Percentiles rank a stretch among this genome's conserved stretches.
Conservation (phyloP, 2,797 vertebrate genomes). For the Peromyscus melanophrys region DNA sequence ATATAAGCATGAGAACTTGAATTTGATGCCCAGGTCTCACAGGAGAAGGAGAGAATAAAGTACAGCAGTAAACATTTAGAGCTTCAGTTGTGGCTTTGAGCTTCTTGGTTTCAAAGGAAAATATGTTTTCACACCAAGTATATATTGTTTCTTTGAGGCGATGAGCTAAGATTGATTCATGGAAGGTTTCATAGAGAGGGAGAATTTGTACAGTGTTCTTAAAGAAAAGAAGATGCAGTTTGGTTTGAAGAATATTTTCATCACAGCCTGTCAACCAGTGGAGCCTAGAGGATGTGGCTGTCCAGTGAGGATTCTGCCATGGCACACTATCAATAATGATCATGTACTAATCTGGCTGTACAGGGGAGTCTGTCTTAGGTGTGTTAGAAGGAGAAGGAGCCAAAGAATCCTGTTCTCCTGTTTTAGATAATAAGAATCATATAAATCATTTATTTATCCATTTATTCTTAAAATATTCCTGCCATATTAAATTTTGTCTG, state of each 20-base stretch:
- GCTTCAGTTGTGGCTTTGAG: not conserved
- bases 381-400: constrained; percentile 14
- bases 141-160: not conserved
- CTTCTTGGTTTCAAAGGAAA: not conserved
- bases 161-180: not conserved
- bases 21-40: not conserved
- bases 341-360: not conserved
- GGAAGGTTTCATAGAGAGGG: not conserved
- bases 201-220: not conserved
- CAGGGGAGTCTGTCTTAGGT: not conserved
- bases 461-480: constrained; percentile 33
- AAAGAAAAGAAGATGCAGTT: not conserved
- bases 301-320: not conserved
- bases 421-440: not conserved
- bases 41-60: not conserved
- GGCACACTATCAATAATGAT: not conserved
- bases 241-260: not conserved
- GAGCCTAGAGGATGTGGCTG: not conserved
- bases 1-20: not conserved
- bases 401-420: not conserved
- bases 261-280: not conserved
- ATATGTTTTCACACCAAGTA: not conserved
- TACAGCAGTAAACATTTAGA: not conserved
- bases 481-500: not conserved
- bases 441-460: constrained; percentile 14